Conservation (phyloP, 2,797 vertebrate genomes). For the Scomberomorus guttatus region DNA sequence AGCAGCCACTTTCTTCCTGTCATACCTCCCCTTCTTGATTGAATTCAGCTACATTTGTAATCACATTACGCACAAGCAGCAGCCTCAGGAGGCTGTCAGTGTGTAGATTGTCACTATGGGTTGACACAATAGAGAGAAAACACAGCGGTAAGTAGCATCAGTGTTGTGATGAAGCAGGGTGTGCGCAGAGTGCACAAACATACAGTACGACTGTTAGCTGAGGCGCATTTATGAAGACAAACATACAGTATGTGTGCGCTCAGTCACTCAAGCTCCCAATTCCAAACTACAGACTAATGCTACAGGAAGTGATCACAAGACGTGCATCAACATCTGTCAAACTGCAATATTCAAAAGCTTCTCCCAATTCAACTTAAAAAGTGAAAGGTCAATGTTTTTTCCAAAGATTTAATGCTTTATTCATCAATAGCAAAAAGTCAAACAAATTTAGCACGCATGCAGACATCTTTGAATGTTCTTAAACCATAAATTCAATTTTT, state of each 20-base stretch:
- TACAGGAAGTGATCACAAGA: neutral
- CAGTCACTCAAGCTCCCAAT: neutral
- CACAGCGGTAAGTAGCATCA: constrained; percentile 18
- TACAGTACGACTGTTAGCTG: constrained; percentile 6
- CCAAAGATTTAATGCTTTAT: neutral
- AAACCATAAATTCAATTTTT: neutral
- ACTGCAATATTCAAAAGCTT: neutral
- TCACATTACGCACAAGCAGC: constrained; percentile 44
- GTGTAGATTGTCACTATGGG: constrained; percentile 45
- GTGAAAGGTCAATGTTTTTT: neutral
- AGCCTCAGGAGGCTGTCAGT: constrained; percentile 43
- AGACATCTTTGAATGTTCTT: neutral
- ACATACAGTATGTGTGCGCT: constrained; percentile 29
- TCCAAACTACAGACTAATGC: neutral
- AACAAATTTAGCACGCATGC: neutral
- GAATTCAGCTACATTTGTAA: constrained; percentile 60
- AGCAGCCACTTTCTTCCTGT: constrained; percentile 31
- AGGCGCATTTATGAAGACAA: constrained; percentile 16
- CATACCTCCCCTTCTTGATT: constrained; percentile 34
- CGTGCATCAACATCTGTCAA: neutral
- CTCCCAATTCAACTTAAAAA: neutral
- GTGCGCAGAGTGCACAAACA: constrained; percentile 33
- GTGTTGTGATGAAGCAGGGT: constrained; percentile 52
- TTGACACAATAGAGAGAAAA: constrained; percentile 48
- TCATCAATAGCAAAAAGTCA: neutral